Conservation (phyloP, 2,113 vertebrate genomes). For the Xiphorhynchus elegans region DNA sequence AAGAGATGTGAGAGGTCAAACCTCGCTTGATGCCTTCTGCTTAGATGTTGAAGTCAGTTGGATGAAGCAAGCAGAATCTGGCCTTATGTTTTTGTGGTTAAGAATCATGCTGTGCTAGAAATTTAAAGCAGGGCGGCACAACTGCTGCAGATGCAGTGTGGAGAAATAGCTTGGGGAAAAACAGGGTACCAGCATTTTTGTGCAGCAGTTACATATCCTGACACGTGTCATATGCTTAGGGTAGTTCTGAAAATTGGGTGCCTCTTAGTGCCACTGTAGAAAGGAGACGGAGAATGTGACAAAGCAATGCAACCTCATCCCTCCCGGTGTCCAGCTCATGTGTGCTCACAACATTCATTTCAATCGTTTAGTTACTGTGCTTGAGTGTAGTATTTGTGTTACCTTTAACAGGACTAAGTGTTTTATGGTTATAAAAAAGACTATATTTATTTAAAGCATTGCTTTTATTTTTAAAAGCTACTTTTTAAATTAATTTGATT, state of each 20-base stretch:
- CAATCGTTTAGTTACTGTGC: constrained; percentile 68
- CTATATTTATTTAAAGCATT: constrained; percentile 84
- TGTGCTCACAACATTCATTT: constrained; percentile 42
- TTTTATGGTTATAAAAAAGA: constrained; percentile 77
- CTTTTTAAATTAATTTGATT: constrained; percentile 82
- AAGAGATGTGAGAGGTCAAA: neutral
- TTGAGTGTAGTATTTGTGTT: constrained; percentile 76
- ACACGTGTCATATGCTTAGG: neutral
- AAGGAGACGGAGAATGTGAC: neutral
- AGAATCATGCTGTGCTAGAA: neutral
- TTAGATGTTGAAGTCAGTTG: neutral
- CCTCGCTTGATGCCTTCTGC: neutral
- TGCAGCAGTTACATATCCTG: neutral
- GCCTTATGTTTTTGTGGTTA: neutral
- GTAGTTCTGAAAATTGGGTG: neutral
- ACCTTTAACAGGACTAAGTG: constrained; percentile 73
- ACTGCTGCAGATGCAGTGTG: neutral
- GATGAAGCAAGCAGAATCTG: neutral
- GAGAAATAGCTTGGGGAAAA: neutral
- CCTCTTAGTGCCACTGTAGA: neutral
- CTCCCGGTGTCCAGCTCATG: neutral
- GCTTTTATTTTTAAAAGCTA: constrained; percentile 89
- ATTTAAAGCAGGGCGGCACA: neutral
- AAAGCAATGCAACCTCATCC: neutral
- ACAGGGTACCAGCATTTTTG: neutral